Percentiles rank a stretch among this genome's conserved stretches.
These are phyloP conservation scores for Cerastis rubricosa DNA, from an alignment of 2,888 invertebrate species.

Conservation along the genomic window DNA sequence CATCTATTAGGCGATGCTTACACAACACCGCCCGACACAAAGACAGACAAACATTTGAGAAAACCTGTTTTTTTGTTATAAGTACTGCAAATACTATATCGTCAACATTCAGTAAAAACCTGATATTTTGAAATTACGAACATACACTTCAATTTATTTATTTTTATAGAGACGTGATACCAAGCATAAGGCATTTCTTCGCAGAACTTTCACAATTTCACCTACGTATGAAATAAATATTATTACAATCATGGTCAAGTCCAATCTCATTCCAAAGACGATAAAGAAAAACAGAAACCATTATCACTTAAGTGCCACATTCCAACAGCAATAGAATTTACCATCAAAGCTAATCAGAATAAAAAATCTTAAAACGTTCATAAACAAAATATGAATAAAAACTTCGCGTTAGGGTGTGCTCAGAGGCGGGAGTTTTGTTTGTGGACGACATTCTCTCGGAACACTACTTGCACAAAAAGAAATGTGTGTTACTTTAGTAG, in stretches of 20 bases:
- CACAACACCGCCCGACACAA: background rate
- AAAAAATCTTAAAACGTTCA: slow-evolving; percentile 56
- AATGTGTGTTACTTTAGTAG: no score
- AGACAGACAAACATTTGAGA: no score
- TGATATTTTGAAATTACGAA: no score
- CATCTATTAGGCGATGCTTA: background rate
- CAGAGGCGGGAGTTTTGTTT: background rate
- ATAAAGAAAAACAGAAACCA: slow-evolving; percentile 13
- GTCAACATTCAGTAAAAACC: no score
- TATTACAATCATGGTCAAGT: slow-evolving; percentile 6
- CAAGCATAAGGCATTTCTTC: background rate
- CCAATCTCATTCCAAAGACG: slow-evolving; percentile 19
- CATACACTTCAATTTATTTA: no score
- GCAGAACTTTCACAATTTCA: background rate
- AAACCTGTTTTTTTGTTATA: no score
- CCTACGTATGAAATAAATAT: background rate
- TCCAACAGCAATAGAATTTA: slow-evolving; percentile 52
- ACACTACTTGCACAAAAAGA: background rate
- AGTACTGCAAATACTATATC: no score
- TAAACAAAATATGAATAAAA: slow-evolving; percentile 65
- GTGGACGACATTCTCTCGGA: background rate
- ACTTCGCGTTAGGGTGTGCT: background rate
- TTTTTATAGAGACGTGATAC: background rate
- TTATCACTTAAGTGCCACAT: slow-evolving; percentile 32
- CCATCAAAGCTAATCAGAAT: slow-evolving; percentile 56